Percentiles rank a stretch among this genome's conserved stretches.
phyloP scores from a whole-genome alignment of 2,797 vertebrate species.

The Mus caroli region DNA sequence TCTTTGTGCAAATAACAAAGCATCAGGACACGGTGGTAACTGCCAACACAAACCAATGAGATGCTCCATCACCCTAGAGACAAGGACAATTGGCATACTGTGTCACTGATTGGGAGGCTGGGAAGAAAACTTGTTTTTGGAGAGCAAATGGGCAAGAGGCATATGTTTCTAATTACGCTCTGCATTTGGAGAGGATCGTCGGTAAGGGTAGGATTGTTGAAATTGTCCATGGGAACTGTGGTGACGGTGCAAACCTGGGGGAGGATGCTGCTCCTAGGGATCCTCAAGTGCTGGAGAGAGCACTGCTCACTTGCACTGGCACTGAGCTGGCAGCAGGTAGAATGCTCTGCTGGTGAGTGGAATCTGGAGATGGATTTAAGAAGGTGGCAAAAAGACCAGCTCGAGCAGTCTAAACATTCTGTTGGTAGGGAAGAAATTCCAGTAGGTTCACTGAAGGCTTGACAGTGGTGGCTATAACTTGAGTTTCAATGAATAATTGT shows the following conservation, averaged over 20 bases:
- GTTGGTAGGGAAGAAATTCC: background rate
- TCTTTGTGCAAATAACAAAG: background rate
- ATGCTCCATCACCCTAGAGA: background rate
- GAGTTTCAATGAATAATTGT: background rate
- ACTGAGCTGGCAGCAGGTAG: background rate
- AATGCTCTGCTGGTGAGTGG: background rate
- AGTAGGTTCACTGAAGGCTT: background rate
- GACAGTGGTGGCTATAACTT: background rate
- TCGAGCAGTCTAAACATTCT: background rate
- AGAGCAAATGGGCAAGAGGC: background rate
- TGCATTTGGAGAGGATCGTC: background rate
- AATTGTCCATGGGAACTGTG: background rate
- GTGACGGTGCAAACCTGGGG: too few relatives aligned
- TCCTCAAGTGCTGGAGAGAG: background rate
- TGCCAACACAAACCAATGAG: background rate
- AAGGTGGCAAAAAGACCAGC: background rate
- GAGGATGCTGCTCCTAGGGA: too few relatives aligned
- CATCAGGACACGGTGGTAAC: background rate
- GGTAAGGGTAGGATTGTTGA: background rate
- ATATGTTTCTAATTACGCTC: background rate
- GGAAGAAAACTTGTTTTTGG: background rate
- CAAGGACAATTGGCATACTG: fast-evolving
- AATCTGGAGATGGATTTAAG: background rate
- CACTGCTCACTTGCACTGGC: too few relatives aligned
- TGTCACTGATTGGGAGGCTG: background rate